Conservation (phyloP, 37 sponge, comb jelly and placozoan species). For the Petrosia ficiformis region DNA sequence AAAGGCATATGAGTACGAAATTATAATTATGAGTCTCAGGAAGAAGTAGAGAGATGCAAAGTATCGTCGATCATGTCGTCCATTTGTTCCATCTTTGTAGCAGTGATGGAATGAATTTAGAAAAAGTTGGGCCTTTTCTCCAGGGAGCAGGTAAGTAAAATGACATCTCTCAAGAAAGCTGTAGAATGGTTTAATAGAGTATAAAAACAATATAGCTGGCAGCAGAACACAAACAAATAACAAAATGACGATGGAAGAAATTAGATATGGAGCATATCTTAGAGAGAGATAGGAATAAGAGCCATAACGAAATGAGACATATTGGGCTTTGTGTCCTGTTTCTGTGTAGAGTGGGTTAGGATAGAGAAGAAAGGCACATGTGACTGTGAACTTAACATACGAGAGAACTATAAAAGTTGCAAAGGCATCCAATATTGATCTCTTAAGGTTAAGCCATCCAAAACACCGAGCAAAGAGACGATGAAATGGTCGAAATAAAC, state of each 20-base stretch:
- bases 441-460: constrained; percentile 3
- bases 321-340: neutral
- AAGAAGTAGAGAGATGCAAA: constrained; percentile 11
- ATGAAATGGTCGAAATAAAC: neutral
- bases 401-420: constrained; percentile 43
- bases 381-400: constrained; percentile 26
- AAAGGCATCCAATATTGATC: constrained; percentile 35
- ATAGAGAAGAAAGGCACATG: neutral
- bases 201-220: neutral
- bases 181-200: constrained; percentile 9
- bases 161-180: neutral
- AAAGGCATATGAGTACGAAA: neutral
- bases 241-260: neutral
- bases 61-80: neutral
- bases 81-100: constrained; percentile 9
- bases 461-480: neutral
- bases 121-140: neutral
- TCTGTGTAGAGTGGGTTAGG: neutral
- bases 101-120: constrained; percentile 2
- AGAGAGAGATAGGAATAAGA: neutral
- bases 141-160: neutral
- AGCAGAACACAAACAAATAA: neutral
- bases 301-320: neutral
- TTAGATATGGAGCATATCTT: neutral
- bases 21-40: neutral